Conservation (phyloP, 1,140 invertebrate species). For the Sinella curviseta region DNA sequence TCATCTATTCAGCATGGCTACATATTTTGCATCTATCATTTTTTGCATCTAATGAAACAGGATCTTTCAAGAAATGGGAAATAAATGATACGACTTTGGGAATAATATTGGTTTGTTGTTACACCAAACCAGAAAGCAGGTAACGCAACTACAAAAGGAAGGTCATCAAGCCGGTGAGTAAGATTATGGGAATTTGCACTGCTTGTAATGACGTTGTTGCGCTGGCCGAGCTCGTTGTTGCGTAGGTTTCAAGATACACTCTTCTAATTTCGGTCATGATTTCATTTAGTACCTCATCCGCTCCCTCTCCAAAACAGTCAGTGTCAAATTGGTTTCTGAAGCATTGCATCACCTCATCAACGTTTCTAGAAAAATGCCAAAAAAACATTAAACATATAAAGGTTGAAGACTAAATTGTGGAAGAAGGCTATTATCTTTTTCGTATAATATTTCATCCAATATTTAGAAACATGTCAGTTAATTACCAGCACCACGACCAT, state of each 20-base stretch:
- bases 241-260: background rate
- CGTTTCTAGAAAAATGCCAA: constrained; percentile 25
- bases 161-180: background rate
- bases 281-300: background rate
- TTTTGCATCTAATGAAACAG: too few species aligned
- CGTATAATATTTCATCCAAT: too few species aligned
- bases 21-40: background rate
- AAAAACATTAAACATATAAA: too few species aligned
- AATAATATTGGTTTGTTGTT: too few species aligned
- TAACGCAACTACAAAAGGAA: background rate
- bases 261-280: background rate
- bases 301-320: background rate
- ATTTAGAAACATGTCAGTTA: too few species aligned
- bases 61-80: too few species aligned
- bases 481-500: too few species aligned
- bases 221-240: background rate
- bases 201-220: background rate
- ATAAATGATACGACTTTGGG: too few species aligned
- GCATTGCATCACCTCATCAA: constrained; percentile 30
- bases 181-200: background rate
- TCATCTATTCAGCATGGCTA: background rate
- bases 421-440: constrained; percentile 26
- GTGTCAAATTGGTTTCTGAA: constrained; percentile 19
- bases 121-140: too few species aligned
- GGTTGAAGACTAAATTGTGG: constrained; percentile 5